Evolutionary conservation across 2,888 invertebrate genomes (phyloP).

Genomic region (Phaonia tiefii): DNA sequence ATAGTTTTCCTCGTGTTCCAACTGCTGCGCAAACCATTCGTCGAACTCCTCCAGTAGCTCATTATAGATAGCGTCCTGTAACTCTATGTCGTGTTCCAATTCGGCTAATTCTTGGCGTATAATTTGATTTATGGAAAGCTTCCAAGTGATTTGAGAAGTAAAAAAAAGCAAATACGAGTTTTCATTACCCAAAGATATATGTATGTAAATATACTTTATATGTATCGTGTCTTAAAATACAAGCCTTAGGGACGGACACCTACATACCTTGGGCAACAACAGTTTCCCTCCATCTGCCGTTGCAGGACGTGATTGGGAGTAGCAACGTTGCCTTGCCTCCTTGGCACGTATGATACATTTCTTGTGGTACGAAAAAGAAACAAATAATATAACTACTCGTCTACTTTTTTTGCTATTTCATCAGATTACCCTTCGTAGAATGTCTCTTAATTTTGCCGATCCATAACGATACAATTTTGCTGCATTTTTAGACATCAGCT

Average conservation of each 20-base stretch:
- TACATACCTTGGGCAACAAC: conserved; percentile 32
- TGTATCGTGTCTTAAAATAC: neutral
- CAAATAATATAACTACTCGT: no score
- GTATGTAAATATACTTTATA: neutral
- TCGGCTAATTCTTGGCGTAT: conserved; percentile 76
- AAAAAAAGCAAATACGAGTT: neutral
- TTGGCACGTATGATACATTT: conserved; percentile 77
- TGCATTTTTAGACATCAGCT: conserved; percentile 73
- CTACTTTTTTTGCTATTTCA: neutral
- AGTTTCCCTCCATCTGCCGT: conserved; percentile 17
- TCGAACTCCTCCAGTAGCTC: conserved; percentile 76
- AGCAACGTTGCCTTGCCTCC: conserved; percentile 72
- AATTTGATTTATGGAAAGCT: conserved; percentile 69
- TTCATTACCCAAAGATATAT: neutral
- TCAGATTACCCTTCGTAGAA: conserved; percentile 72
- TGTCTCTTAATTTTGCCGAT: conserved; percentile 75
- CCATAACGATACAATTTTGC: conserved; percentile 75
- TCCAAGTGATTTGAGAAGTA: neutral
- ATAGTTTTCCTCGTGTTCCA: conserved; percentile 73
- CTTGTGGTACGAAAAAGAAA: conserved; percentile 67
- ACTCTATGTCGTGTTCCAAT: conserved; percentile 74
- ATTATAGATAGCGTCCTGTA: conserved; percentile 76
- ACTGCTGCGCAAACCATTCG: conserved; percentile 75
- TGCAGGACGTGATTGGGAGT: conserved; percentile 69
- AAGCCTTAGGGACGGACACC: neutral